Evolutionary conservation across 2,113 vertebrate species (phyloP).

Genomic region (Hypomesus transpacificus): DNA sequence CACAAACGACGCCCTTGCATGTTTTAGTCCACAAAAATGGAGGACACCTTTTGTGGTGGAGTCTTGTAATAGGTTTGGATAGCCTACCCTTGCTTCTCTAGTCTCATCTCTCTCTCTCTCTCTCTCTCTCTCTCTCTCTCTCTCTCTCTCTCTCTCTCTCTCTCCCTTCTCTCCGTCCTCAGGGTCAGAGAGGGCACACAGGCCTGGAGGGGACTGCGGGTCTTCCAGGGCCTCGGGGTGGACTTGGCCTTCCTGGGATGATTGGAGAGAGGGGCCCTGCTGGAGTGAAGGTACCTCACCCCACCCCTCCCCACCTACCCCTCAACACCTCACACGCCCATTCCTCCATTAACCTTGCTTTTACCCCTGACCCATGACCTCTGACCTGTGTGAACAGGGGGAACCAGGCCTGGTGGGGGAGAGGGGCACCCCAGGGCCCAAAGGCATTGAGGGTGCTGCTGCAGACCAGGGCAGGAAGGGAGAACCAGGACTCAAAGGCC

Average conservation of each 20-base stretch:
- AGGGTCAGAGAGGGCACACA: conserved; percentile 80
- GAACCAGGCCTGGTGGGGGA: conserved; percentile 84
- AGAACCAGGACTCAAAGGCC: conserved; percentile 78
- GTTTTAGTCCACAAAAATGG: too few relatives aligned
- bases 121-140: conserved; percentile 13
- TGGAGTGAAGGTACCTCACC: conserved; percentile 79
- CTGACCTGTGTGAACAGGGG: conserved; percentile 71
- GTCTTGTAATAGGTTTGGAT: too few relatives aligned
- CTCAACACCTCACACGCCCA: not conserved
- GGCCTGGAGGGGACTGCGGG: conserved; percentile 79
- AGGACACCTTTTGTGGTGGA: too few relatives aligned
- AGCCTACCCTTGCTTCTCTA: too few relatives aligned
- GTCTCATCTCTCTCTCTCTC: too few relatives aligned
- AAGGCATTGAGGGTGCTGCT: conserved; percentile 76
- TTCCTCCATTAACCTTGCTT: not conserved
- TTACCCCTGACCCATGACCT: not conserved
- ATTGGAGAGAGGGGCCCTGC: conserved; percentile 77
- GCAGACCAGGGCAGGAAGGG: conserved; percentile 89
- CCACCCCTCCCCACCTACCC: not conserved
- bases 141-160: conserved; percentile 7
- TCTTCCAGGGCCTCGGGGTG: conserved; percentile 80
- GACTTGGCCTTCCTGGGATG: conserved; percentile 77
- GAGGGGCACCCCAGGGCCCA: conserved; percentile 77
- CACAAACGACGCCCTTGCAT: too few relatives aligned
- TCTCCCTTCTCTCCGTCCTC: conserved; percentile 33